Percentiles rank a stretch among this genome's conserved stretches.
These are phyloP conservation scores for Arizona elegans DNA, from an alignment of 2,113 vertebrate genomes.

Conservation along the genomic window DNA sequence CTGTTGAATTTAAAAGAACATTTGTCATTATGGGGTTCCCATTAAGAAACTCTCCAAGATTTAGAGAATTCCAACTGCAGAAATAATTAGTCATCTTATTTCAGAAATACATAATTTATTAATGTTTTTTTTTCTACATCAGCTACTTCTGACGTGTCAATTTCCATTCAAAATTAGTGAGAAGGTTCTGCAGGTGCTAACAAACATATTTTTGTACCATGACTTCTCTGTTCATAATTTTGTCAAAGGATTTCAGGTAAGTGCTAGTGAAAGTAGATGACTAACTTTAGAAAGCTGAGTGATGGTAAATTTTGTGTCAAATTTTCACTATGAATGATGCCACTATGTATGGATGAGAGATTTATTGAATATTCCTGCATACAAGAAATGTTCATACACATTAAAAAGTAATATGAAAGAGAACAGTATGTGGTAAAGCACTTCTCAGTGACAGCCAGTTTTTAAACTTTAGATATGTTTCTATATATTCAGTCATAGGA, in stretches of 20 bases:
- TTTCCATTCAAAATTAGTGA: slow-evolving; percentile 90
- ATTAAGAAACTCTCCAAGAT: background rate
- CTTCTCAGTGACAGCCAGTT: background rate
- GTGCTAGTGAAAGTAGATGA: background rate
- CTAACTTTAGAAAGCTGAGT: background rate
- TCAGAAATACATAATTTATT: slow-evolving; percentile 22
- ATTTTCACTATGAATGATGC: background rate
- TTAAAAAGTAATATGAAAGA: background rate
- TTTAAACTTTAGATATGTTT: background rate
- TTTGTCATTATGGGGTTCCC: background rate
- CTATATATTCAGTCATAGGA: background rate
- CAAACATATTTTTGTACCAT: slow-evolving; percentile 93
- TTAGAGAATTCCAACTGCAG: background rate
- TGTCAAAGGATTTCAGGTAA: slow-evolving; percentile 94
- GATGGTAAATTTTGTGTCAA: slow-evolving; percentile 2
- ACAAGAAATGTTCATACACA: background rate
- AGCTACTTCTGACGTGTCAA: slow-evolving; percentile 83
- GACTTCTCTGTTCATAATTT: slow-evolving; percentile 97
- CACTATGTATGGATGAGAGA: background rate
- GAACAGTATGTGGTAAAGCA: background rate
- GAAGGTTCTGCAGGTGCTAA: slow-evolving; percentile 88
- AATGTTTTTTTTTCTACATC: slow-evolving; percentile 44
- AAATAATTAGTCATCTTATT: background rate
- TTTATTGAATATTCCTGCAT: background rate
- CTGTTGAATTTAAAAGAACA: background rate